Percentiles rank a stretch among this genome's conserved stretches.
Evolutionary conservation across 2,888 invertebrate genomes (phyloP).

Genomic region (Sipha maydis): DNA sequence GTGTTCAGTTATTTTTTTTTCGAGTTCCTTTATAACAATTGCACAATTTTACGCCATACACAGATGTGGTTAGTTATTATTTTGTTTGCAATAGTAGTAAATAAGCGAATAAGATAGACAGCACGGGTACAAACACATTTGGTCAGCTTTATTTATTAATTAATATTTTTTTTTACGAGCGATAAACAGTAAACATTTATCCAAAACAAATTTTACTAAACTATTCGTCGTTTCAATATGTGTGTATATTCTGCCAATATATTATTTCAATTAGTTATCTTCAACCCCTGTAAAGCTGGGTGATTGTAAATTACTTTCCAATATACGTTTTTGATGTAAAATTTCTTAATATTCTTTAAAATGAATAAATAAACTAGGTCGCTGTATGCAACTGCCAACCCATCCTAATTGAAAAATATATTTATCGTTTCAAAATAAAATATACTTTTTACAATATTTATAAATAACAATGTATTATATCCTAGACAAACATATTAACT

Average conservation of each 20-base stretch:
- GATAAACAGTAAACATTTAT: not conserved
- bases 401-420: too few species aligned
- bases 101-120: not conserved
- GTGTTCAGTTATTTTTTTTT: slow-evolving; percentile 4
- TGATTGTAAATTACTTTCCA: too few species aligned
- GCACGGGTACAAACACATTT: not conserved
- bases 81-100: not conserved
- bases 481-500: too few species aligned
- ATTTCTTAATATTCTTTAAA: too few species aligned
- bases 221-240: not conserved
- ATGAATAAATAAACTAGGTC: too few species aligned
- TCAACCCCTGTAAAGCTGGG: too few species aligned
- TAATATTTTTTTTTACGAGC: not conserved
- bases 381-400: too few species aligned
- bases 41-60: not conserved
- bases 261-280: not conserved
- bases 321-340: too few species aligned
- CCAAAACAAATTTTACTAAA: not conserved
- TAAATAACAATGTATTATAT: too few species aligned
- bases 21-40: slow-evolving; percentile 3
- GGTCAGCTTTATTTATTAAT: not conserved
- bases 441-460: too few species aligned
- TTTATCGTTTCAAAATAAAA: too few species aligned
- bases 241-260: not conserved
- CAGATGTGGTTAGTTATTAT: slow-evolving; percentile 10